phyloP scores from a whole-genome alignment of 1,140 invertebrate species.

The Sminthurides bifidus region DNA sequence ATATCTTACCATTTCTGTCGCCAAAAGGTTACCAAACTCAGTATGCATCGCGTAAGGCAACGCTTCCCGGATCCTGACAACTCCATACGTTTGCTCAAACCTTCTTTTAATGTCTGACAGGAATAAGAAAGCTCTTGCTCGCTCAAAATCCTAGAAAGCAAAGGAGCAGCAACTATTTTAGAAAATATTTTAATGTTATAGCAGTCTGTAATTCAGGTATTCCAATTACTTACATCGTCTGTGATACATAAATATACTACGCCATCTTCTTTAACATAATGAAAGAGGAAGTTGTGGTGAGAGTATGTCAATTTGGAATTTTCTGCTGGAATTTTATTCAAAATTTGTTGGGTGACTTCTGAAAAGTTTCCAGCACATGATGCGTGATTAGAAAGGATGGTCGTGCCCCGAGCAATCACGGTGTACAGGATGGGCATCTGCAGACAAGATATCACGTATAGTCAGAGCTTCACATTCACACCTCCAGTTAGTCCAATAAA shows the following conservation, averaged over 20 bases:
- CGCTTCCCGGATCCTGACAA: conserved; percentile 60
- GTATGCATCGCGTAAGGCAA: conserved; percentile 89
- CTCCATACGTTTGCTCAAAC: conserved; percentile 69
- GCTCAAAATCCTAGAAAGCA: conserved; percentile 73
- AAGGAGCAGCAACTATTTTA: conserved; percentile 7
- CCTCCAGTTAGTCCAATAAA: too few species aligned
- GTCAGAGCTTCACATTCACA: too few species aligned
- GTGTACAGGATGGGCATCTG: conserved; percentile 77
- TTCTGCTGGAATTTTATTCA: conserved; percentile 67
- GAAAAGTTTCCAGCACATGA: conserved; percentile 83
- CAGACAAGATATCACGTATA: too few species aligned
- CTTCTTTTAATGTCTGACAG: conserved; percentile 79
- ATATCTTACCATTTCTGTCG: conserved; percentile 66
- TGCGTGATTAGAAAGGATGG: conserved; percentile 76
- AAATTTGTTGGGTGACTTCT: conserved; percentile 72
- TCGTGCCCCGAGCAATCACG: conserved; percentile 71
- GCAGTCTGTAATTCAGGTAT: background rate
- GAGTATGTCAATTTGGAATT: conserved; percentile 84
- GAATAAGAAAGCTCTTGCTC: conserved; percentile 77
- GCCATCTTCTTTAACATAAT: conserved; percentile 75
- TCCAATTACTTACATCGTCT: conserved; percentile 67
- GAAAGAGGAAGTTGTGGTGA: conserved; percentile 82
- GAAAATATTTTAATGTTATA: background rate
- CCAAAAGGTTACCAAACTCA: conserved; percentile 72
- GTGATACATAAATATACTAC: conserved; percentile 88